Base-by-base conservation (phyloP, 2,113 vertebrate species). In the Hippolais icterina region DNA sequence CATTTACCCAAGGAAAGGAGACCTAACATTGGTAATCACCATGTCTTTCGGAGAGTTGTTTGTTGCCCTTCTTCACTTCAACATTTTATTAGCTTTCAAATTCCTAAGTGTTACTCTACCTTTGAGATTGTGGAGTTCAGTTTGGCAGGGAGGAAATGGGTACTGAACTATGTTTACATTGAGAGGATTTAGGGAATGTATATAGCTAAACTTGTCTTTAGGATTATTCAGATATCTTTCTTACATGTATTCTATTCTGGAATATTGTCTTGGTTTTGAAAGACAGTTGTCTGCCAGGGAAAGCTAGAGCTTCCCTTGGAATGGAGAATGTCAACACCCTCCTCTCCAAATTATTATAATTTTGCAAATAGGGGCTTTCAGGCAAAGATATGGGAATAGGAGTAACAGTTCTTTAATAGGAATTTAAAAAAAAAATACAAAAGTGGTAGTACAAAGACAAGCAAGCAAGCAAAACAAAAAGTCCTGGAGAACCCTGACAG, bases 1-100 rank as follows among this genome's bases (percentile, higher is more conserved):
- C 11, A 80, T 72, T 96, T 96, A 94, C 68, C 66, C 49, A 79
- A 84, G 90, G 76, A 88, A 94, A 87, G 63, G 66, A 95, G 47
- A 87, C 66, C 31, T 95, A 89, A 95, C 61, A 57, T 79, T 84
- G 89, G 71, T 89, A 97, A 97, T 97, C 94, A 97, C 50, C 41
- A 64, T 78, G 72, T 75, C 61, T 84, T 97, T 92, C 82, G 85
- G 80, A 91, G 42, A 50, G 13, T 27, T 56, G n/a, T 61, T 84
- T 4, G 1, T 39, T 86, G 35, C 54, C 68, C 53, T 86, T 77
- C 33, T 52, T 94, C 82, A 75, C 70, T 75, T 77, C 44, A 81
- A 88, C 10, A 7, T 85, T 96, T 80, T 93, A 86, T 90, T 95
- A 93, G 35, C 63, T 94, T 96, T 87, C 60, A 85, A 46, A 93